Percentiles rank a stretch among this genome's conserved stretches.
These are phyloP conservation scores for Euproctis similis DNA, from an alignment of 2,888 invertebrate species.

Conservation along the genomic window DNA sequence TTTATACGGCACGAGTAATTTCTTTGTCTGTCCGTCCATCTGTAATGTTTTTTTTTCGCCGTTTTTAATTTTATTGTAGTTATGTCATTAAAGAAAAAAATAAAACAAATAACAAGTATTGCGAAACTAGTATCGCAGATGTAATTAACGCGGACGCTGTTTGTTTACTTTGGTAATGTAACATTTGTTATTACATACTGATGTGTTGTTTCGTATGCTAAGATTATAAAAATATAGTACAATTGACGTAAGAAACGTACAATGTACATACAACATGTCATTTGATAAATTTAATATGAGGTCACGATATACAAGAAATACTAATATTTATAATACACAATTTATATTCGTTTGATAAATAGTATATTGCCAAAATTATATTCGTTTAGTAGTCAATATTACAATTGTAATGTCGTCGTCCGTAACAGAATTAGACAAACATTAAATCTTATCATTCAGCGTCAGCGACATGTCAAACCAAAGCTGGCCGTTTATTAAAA, in stretches of 20 bases:
- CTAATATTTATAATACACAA: no score
- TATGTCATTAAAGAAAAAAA: conserved; percentile 35
- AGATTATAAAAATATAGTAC: conserved; percentile 1
- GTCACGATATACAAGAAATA: no score
- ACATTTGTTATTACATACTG: conserved; percentile 7
- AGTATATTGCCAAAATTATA: no score
- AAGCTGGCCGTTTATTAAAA: no score
- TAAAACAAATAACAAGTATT: conserved; percentile 26
- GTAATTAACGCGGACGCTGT: conserved; percentile 11
- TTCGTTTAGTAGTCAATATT: no score
- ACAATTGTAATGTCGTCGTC: no score
- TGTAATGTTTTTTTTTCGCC: conserved; percentile 23
- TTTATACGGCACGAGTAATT: conserved; percentile 50
- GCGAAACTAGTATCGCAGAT: conserved; percentile 20
- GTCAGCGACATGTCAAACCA: no score
- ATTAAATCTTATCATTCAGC: no score
- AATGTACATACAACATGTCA: neutral
- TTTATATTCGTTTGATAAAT: no score
- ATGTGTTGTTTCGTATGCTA: conserved; percentile 5
- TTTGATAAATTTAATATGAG: no score
- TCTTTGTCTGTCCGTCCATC: conserved; percentile 39
- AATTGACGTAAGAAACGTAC: conserved; percentile 1
- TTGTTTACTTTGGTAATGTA: conserved; percentile 6
- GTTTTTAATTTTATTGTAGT: conserved; percentile 34
- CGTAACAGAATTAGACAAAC: no score